These are phyloP conservation scores for Micropterix aruncella DNA, from an alignment of 2,888 invertebrate genomes.

Conservation along the genomic window DNA sequence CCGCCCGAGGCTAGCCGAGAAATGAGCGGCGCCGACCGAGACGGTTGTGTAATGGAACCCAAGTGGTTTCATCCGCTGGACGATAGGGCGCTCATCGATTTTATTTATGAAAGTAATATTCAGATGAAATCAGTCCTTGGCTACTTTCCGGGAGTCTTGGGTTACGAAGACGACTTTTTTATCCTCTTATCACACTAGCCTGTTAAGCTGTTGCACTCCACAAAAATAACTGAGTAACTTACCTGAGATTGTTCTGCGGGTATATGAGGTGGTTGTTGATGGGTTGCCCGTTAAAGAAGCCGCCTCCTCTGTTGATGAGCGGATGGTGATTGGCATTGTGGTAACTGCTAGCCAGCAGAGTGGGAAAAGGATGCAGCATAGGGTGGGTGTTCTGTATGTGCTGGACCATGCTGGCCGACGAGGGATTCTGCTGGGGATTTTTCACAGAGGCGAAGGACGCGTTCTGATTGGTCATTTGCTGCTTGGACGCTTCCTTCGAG, in stretches of 20 bases:
- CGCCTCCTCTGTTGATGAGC: constrained; percentile 21
- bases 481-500: constrained; percentile 2
- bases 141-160: too few species aligned
- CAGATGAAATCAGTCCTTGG: too few species aligned
- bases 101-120: too few species aligned
- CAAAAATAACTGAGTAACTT: neutral
- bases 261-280: neutral
- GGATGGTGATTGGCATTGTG: constrained; percentile 34
- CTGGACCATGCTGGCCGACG: constrained; percentile 30
- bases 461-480: constrained; percentile 3
- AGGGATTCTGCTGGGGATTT: constrained; percentile 18
- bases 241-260: neutral
- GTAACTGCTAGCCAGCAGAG: constrained; percentile 20
- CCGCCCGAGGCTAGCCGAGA: too few species aligned
- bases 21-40: too few species aligned
- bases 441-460: constrained; percentile 20
- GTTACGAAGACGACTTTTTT: too few species aligned
- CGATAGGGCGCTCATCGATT: too few species aligned
- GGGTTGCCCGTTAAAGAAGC: neutral
- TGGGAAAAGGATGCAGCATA: constrained; percentile 20
- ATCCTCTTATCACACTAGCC: too few species aligned
- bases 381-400: constrained; percentile 33
- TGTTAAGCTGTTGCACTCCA: too few species aligned
- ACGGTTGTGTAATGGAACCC: too few species aligned
- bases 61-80: too few species aligned